These are phyloP conservation scores for Ellobius talpinus DNA, from an alignment of 2,113 vertebrate genomes.

Conservation along the genomic window DNA sequence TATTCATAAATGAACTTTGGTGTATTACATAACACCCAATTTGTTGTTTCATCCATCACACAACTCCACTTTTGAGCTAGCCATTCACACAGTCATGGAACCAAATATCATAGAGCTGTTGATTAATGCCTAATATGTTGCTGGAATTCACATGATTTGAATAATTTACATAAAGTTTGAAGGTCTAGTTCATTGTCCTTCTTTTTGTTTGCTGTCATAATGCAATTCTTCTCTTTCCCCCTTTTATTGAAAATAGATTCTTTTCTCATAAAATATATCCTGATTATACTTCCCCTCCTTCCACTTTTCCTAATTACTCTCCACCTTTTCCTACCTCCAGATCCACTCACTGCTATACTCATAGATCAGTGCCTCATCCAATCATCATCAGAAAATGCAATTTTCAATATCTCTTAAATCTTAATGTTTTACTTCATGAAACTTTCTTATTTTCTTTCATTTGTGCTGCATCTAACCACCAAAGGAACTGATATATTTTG, in stretches of 20 bases:
- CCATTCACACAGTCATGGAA: neutral
- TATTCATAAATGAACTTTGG: neutral
- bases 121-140: neutral
- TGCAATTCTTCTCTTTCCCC: neutral
- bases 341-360: neutral
- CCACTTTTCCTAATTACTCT: neutral
- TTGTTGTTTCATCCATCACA: neutral
- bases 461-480: too few species aligned
- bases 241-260: neutral
- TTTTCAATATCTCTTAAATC: neutral
- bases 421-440: neutral
- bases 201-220: neutral
- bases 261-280: neutral
- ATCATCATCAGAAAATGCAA: neutral
- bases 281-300: neutral
- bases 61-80: neutral
- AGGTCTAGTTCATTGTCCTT: neutral
- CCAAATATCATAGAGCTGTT: neutral
- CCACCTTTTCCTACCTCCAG: neutral
- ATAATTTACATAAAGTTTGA: neutral
- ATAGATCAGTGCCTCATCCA: neutral
- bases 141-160: neutral
- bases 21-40: too few species aligned
- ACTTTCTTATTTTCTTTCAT: neutral
- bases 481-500: neutral